Base-by-base conservation (phyloP, 2,113 vertebrate species). In the Gymnogyps californianus region DNA sequence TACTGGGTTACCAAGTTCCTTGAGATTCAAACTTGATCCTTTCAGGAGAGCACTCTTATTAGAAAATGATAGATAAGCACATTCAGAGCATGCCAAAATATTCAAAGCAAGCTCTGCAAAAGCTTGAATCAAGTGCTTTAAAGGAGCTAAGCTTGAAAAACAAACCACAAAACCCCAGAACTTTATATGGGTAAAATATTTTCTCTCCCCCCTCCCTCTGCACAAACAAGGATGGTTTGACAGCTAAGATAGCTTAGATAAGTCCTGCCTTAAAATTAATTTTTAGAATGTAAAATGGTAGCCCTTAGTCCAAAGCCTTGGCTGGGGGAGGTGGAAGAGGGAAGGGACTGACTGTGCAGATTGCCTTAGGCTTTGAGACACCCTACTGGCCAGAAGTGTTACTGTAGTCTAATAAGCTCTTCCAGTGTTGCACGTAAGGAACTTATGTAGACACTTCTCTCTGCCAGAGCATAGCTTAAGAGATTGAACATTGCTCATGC, bases 401-500 rank as follows among this genome's bases (percentile, higher is more conserved):
- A 36, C 0, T 3, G 7, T 62, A 71, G 31, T n/a, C 52, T 62
- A 12, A 20, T 11, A 31, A 32, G 8, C 32, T 71, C 12, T 59
- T 46, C 14, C 22, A 5, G 6, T 20, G 18, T 58, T 84, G 38
- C 6, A 1, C 0, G 1, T 12, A 20, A 51, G 6, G 5, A 47
- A n/a, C 51, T 76, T 69, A 15, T 9, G 17, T 42, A 46, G 34
- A 16, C 6, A 5, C 10, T 42, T 79, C 44, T 58, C 49, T 87
- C 29, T 95, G 52, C 16, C 15, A 26, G 42, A 87, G 16, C 5
- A 3, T 38, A 34, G 9, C 6, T 55, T 26, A 49, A 79, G 28
- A 54, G 9, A 18, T 6, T 80, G 18, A 78, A 20, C 16, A 1
- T 59, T 22, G 16, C 32, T 92, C 0, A 0, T 54, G 36, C 8